These are phyloP conservation scores for Sesia bembeciformis DNA, from an alignment of 2,888 invertebrate genomes.

Conservation along the genomic window DNA sequence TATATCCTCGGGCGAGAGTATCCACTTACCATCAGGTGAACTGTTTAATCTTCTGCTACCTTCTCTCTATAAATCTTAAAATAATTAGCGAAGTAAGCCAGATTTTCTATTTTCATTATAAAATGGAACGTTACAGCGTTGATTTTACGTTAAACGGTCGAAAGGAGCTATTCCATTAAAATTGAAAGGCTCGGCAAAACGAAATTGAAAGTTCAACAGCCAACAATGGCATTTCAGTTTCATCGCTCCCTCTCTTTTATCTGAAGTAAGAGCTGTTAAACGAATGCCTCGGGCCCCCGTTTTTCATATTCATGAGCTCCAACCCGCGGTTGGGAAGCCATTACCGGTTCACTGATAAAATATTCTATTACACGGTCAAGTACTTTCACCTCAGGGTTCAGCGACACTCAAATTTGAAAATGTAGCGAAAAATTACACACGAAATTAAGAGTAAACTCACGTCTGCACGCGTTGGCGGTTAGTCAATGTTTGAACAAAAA, in stretches of 20 bases:
- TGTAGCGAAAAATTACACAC: conserved; percentile 15
- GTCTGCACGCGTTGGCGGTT: conserved; percentile 34
- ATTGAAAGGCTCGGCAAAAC: neutral
- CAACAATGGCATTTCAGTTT: neutral
- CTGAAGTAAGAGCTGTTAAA: neutral
- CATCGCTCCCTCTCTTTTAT: neutral
- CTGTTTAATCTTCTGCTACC: too few relatives aligned
- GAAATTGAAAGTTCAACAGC: conserved; percentile 3
- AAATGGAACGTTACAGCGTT: too few relatives aligned
- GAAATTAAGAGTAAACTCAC: conserved; percentile 18
- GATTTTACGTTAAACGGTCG: too few relatives aligned
- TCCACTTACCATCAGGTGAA: too few relatives aligned
- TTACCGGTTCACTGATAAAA: conserved; percentile 28
- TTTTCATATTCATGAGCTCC: conserved; percentile 3
- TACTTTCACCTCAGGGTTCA: conserved; percentile 41
- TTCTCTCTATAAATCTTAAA: too few relatives aligned
- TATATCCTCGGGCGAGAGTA: too few relatives aligned
- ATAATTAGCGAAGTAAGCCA: too few relatives aligned
- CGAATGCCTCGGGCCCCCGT: conserved; percentile 2
- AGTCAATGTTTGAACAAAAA: conserved; percentile 30
- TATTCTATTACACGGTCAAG: conserved; percentile 45
- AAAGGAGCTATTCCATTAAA: neutral
- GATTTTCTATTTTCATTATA: too few relatives aligned
- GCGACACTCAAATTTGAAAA: conserved; percentile 32
- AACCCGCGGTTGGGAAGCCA: conserved; percentile 3